Evolutionary conservation across 1,140 invertebrate species (phyloP).

Genomic region (Cataglyphis hispanica): DNA sequence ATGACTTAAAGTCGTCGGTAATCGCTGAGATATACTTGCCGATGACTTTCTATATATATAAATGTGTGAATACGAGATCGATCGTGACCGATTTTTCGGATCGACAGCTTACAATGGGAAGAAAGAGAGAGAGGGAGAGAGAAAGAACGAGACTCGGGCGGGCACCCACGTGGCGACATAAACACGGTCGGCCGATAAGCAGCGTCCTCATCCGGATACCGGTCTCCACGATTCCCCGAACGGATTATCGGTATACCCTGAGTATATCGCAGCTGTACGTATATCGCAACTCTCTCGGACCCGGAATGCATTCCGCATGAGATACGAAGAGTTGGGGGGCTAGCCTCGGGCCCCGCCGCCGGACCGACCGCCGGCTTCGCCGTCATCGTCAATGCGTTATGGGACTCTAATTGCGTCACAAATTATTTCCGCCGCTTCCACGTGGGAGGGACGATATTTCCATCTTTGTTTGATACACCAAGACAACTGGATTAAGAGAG

Average conservation of each 20-base stretch:
- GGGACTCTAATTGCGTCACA: constrained; percentile 58
- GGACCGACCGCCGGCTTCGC: neutral
- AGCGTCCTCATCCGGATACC: constrained; percentile 53
- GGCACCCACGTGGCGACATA: constrained; percentile 55
- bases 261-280: constrained; percentile 18
- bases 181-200: constrained; percentile 64
- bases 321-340: constrained; percentile 39
- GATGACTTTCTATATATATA: neutral
- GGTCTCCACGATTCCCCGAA: constrained; percentile 54
- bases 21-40: neutral
- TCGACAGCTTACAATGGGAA: neutral
- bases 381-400: constrained; percentile 60
- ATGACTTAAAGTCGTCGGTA: constrained; percentile 27
- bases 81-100: constrained; percentile 47
- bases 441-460: constrained; percentile 49
- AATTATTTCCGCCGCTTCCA: constrained; percentile 54
- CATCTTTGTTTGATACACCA: neutral
- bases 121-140: neutral
- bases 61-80: neutral
- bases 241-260: constrained; percentile 61
- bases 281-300: constrained; percentile 34
- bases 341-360: constrained; percentile 14
- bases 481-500: constrained; percentile 10
- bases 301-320: constrained; percentile 35
- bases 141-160: constrained; percentile 1